Base-by-base conservation (phyloP, 2,888 invertebrate species). In the Carabus problematicus region DNA sequence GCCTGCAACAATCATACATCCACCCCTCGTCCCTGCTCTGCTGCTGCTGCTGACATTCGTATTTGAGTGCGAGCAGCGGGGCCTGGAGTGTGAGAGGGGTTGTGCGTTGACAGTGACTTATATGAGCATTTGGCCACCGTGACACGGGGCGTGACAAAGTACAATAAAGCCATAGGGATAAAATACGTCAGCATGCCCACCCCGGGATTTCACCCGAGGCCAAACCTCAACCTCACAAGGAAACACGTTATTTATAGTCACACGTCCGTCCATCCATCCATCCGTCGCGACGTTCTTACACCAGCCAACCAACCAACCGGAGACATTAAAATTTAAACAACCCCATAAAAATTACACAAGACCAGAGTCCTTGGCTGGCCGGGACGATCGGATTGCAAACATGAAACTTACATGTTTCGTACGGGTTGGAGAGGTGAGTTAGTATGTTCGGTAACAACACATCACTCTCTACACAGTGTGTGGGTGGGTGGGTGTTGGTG, bases 121-220 rank as follows among this genome's bases (percentile, higher is more conserved):
- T 75, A 69, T 73, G 70, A 70, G 73, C 74, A 73, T 74, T 73
- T 73, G 73, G 72, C 72, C 71, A 70, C 72, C 70, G 72, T 72
- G 74, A 74, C 74, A 70, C 67, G 59, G 73, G 75, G 74, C 75
- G 75, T 75, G 75, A 75, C 75, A 75, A 75, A 75, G 72, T 73
- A 73, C 75, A 75, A 75, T 76, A 75, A 75, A 74, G 72, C 72
- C 71, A 63, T 72, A 66, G 73, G 69, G 73, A 75, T 75, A 73
- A 75, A 76, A 74, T 75, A 75, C 74, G 72, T 70, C 71, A 40
- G 29, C 67, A 54, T 62, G 56, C 62, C 61, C 69, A 55, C 62
- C 62, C 45, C 54, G 61, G 62, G 69, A 67, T 67, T 67, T 60
- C 69, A 16, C 19, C n/a, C n/a, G n/a, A 29, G 16, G 47, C 43